phyloP scores from a whole-genome alignment of 2,888 invertebrate species.

The Dicyrtoma fusca region DNA sequence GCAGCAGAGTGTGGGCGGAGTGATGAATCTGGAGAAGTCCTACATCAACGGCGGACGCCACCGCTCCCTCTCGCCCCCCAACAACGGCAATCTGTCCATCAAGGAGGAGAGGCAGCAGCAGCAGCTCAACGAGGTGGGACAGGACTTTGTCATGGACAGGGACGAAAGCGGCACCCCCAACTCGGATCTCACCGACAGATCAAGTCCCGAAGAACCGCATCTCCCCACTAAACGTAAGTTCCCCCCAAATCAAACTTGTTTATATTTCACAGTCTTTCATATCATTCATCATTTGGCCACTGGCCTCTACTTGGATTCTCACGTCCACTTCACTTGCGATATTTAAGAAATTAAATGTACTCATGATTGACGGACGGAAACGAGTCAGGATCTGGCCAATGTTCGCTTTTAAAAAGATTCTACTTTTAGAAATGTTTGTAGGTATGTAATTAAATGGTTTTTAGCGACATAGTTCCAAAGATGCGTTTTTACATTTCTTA shows the following conservation, averaged over 20 bases:
- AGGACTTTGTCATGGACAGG: constrained; percentile 57
- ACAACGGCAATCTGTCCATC: background rate
- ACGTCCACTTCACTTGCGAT: too few relatives aligned
- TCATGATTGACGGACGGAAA: too few relatives aligned
- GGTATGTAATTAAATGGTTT: too few relatives aligned
- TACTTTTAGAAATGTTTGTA: too few relatives aligned
- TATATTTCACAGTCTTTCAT: background rate
- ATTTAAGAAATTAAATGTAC: too few relatives aligned
- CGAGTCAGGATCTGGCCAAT: background rate
- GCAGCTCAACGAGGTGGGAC: background rate
- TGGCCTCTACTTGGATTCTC: too few relatives aligned
- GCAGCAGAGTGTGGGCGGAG: background rate
- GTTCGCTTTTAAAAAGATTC: too few relatives aligned
- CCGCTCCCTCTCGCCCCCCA: constrained; percentile 24
- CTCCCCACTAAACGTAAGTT: constrained; percentile 51
- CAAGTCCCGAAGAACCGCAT: constrained; percentile 60
- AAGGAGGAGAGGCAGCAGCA: constrained; percentile 42
- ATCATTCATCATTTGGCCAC: too few relatives aligned
- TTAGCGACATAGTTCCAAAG: too few relatives aligned
- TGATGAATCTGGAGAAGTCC: constrained; percentile 9
- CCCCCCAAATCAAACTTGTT: constrained; percentile 11
- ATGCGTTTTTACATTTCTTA: too few relatives aligned
- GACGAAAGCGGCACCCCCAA: constrained; percentile 62
- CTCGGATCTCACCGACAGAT: constrained; percentile 63
- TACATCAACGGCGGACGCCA: constrained; percentile 25